phyloP scores from a whole-genome alignment of 2,797 vertebrate species.

The Acanthis flammea region DNA sequence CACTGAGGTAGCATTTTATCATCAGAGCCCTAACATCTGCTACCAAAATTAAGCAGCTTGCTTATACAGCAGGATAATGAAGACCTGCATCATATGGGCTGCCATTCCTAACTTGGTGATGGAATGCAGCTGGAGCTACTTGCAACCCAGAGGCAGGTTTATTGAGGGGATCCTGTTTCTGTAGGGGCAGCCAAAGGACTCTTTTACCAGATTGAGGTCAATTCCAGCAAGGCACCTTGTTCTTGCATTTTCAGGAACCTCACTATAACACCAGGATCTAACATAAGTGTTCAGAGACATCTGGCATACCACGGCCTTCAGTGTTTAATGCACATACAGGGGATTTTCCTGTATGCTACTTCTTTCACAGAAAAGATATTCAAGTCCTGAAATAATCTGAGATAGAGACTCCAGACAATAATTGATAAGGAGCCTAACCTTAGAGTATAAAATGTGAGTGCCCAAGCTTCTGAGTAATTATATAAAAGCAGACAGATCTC shows the following conservation, averaged over 20 bases:
- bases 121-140: background rate
- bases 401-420: background rate
- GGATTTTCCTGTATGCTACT: background rate
- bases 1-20: background rate
- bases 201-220: background rate
- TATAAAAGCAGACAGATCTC: background rate
- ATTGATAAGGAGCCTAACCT: background rate
- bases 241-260: background rate
- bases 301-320: background rate
- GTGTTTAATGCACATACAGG: background rate
- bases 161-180: background rate
- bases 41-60: background rate
- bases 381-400: background rate
- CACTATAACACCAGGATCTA: background rate
- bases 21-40: background rate
- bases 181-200: background rate
- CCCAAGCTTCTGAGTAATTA: background rate
- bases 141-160: background rate
- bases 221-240: fast-evolving
- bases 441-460: background rate
- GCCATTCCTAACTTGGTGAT: fast-evolving
- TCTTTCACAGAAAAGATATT: background rate
- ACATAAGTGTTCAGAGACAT: background rate
- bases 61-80: background rate
- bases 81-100: background rate